phyloP scores from a whole-genome alignment of 2,888 invertebrate species.

The Leptogaster cylindrica region DNA sequence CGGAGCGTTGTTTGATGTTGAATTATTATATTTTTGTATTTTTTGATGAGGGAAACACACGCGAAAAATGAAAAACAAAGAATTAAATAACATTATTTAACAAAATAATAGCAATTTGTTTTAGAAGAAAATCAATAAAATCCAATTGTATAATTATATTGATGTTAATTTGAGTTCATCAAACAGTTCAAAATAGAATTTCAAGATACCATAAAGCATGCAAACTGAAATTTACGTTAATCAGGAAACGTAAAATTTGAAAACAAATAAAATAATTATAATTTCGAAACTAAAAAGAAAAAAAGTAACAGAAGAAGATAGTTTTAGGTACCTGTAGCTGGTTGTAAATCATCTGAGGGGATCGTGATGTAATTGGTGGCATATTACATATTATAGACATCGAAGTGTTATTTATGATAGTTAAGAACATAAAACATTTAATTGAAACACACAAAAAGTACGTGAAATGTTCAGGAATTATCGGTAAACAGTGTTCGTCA shows the following conservation, averaged over 20 bases:
- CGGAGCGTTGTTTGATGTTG: neutral
- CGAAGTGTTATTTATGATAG: no score
- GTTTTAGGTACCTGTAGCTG: constrained; percentile 30
- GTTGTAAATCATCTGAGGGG: constrained; percentile 30
- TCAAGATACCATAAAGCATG: constrained; percentile 43
- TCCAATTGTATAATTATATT: neutral
- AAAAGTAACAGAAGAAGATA: no score
- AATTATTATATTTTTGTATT: neutral
- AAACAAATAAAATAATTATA: constrained; percentile 30
- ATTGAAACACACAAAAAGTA: neutral
- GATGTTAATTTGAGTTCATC: neutral
- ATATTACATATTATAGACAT: no score
- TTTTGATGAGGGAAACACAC: neutral
- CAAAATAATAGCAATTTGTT: neutral
- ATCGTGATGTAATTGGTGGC: no score
- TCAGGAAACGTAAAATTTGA: neutral
- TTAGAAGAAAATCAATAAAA: neutral
- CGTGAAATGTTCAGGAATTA: neutral
- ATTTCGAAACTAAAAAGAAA: neutral
- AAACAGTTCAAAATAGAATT: constrained; percentile 6
- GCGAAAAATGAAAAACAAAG: neutral
- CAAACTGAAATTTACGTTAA: constrained; percentile 38
- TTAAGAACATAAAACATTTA: no score
- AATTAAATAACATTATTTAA: neutral
- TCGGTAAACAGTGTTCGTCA: constrained; percentile 4